These are phyloP conservation scores for Pagrus major DNA, from an alignment of 2,113 vertebrate species.

Conservation along the genomic window DNA sequence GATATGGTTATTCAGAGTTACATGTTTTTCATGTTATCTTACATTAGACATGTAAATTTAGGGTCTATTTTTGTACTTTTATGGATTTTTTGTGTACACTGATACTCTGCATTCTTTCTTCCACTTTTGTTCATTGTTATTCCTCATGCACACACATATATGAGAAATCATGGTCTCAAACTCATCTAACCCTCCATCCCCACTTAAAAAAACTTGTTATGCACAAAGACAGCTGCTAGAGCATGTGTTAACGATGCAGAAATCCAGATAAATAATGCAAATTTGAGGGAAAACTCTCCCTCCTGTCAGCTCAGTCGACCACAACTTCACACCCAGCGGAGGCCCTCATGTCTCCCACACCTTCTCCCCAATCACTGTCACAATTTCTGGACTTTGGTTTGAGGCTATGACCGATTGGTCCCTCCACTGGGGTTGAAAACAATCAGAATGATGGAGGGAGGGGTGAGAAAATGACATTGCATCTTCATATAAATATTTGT, in stretches of 20 bases:
- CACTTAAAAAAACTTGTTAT: background rate
- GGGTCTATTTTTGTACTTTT: too few relatives aligned
- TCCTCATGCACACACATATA: background rate
- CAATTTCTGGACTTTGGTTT: conserved; percentile 25
- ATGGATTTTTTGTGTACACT: too few relatives aligned
- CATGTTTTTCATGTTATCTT: too few relatives aligned
- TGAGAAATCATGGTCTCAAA: background rate
- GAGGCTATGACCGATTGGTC: conserved; percentile 46
- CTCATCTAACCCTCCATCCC: background rate
- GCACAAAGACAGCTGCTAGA: conserved; percentile 48
- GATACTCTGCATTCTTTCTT: background rate
- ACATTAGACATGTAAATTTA: too few relatives aligned
- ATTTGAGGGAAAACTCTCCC: conserved; percentile 57
- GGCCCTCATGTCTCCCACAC: conserved; percentile 39
- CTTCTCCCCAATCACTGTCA: conserved; percentile 62
- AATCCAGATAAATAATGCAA: conserved; percentile 64
- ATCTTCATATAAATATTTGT: conserved; percentile 51
- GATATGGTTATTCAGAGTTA: too few relatives aligned
- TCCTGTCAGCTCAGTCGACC: conserved; percentile 42
- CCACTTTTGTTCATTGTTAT: background rate
- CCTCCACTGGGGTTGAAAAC: conserved; percentile 14
- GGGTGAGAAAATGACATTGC: conserved; percentile 30
- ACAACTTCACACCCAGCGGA: conserved; percentile 63
- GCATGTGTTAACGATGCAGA: conserved; percentile 34
- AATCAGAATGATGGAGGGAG: conserved; percentile 19